These are phyloP conservation scores for Lasioglossum baleicum DNA, from an alignment of 1,140 invertebrate genomes.

Conservation along the genomic window DNA sequence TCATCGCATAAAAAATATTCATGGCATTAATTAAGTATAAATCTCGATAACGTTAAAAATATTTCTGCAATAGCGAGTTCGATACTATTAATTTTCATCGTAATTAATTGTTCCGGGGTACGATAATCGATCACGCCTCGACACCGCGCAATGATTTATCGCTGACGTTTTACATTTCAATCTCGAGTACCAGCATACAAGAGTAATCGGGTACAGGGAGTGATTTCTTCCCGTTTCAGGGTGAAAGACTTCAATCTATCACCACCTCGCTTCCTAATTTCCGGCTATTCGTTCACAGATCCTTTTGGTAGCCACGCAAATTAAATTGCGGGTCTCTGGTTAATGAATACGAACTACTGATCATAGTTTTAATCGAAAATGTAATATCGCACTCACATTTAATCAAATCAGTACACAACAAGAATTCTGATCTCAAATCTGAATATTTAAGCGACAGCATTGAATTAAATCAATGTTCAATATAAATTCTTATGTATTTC, in stretches of 20 bases:
- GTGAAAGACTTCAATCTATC: slow-evolving; percentile 17
- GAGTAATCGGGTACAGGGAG: slow-evolving; percentile 29
- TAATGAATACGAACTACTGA: neutral
- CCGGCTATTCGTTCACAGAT: neutral
- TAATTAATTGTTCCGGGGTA: slow-evolving; percentile 51
- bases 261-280: slow-evolving; percentile 22
- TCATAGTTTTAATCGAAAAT: neutral
- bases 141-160: slow-evolving; percentile 58
- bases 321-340: neutral
- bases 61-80: neutral
- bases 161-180: slow-evolving; percentile 58
- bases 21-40: slow-evolving; percentile 1
- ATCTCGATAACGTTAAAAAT: neutral
- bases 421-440: too few species aligned
- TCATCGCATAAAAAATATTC: too few species aligned
- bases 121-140: slow-evolving; percentile 61
- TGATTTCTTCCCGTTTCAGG: slow-evolving; percentile 35
- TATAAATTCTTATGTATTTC: too few species aligned
- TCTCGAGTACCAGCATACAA: slow-evolving; percentile 42
- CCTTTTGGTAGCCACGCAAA: neutral
- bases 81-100: slow-evolving; percentile 44
- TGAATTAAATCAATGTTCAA: too few species aligned
- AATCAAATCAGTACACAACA: too few species aligned
- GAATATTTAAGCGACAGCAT: too few species aligned
- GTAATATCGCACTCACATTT: neutral